Evolutionary conservation across 2,113 vertebrate genomes (phyloP).

Genomic region (Vanacampus margaritifer): DNA sequence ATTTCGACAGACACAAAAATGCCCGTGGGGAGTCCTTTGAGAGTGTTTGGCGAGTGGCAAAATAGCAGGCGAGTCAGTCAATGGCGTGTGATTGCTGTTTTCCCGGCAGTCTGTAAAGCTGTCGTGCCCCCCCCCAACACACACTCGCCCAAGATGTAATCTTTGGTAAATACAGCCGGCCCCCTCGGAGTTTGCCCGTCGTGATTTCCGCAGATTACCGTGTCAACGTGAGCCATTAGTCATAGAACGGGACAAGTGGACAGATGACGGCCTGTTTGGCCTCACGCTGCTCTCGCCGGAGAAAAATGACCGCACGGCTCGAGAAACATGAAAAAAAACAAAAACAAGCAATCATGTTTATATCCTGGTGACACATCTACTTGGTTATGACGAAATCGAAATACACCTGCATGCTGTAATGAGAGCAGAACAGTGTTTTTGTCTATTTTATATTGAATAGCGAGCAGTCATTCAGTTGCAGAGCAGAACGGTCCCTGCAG

Average conservation of each 20-base stretch:
- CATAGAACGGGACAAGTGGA: constrained; percentile 51
- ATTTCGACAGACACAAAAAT: constrained; percentile 29
- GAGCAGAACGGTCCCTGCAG: background rate
- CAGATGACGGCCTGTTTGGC: constrained; percentile 50
- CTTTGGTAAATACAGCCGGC: constrained; percentile 66
- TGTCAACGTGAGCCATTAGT: constrained; percentile 65
- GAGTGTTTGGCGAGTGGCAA: constrained; percentile 42
- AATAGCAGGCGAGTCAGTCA: constrained; percentile 56
- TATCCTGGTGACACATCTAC: background rate
- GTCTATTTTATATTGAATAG: background rate
- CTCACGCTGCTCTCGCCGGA: background rate
- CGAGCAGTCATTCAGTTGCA: background rate
- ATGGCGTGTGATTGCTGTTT: constrained; percentile 61
- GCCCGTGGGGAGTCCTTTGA: constrained; percentile 33
- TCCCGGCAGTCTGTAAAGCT: constrained; percentile 58
- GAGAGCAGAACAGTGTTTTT: background rate
- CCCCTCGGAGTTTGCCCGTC: constrained; percentile 25
- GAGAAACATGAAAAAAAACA: background rate
- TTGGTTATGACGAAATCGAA: background rate
- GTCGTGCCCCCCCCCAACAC: constrained; percentile 54
- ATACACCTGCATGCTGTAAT: constrained; percentile 1
- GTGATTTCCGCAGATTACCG: constrained; percentile 65
- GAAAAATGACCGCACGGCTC: background rate
- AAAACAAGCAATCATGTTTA: background rate
- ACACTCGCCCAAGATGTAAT: constrained; percentile 65